Base-by-base conservation (phyloP, 2,888 invertebrate genomes). In the Ommatoiulus sabulosus region DNA sequence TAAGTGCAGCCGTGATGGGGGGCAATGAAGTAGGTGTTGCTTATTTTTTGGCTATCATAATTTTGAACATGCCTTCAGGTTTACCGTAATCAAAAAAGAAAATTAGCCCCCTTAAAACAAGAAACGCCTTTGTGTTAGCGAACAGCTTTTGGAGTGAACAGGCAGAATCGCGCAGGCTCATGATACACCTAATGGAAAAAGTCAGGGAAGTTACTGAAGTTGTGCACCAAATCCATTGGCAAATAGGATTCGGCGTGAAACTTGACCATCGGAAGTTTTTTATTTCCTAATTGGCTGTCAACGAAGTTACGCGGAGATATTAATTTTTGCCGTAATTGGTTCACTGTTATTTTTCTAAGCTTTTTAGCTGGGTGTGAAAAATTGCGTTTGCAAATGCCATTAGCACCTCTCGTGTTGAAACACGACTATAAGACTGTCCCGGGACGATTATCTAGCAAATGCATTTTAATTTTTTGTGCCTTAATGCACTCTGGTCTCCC, bases 1-100 rank as follows among this genome's bases (percentile, higher is more conserved):
- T 72, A 72, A 72, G 72, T 24, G 24, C 72, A 72, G 24, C 72
- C n/a, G 24, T 72, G 24, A 24, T 72, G 72, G n/a, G 72, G 72
- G 72, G 24, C 72, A 24, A 72, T 72, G 72, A 72, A 72, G 72
- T 72, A 72, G 72, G 72, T 72, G 72, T 72, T 72, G 72, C 72
- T 72, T 72, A 72, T 72, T 72, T 35, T 24, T 72, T 24, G 72
- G n/a, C 72, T 72, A 72, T 72, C 72, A 72, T 72, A 72, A 72
- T 72, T 72, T 72, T 24, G 24, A 72, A 80, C 35, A 80, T 80
- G 80, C 80, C 80, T 80, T 80, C 80, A 80, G 80, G 80, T 80
- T 80, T 80, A 80, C 80, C 80, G 80, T 80, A 80, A 80, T 80
- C 80, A 35, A 80, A 80, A 35, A 80, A 80, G 80, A 43, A 80